Percentiles rank a stretch among this genome's conserved stretches.
These are phyloP conservation scores for Brienomyrus longianalis DNA, from an alignment of 2,113 vertebrate species.

Conservation along the genomic window DNA sequence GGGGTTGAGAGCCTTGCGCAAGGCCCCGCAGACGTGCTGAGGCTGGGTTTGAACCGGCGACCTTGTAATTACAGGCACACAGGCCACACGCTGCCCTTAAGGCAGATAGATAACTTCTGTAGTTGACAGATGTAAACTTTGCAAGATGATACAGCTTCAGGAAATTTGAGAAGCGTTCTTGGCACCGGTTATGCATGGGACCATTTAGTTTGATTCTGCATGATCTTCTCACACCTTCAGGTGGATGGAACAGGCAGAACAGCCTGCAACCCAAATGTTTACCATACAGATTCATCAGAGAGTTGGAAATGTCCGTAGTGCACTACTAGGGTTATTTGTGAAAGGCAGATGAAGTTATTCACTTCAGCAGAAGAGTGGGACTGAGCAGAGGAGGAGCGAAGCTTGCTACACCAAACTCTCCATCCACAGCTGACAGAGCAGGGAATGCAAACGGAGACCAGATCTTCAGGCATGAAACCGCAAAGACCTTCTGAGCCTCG, in stretches of 20 bases:
- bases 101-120: not conserved
- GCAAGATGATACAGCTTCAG: not conserved
- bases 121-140: not conserved
- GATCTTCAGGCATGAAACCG: not conserved
- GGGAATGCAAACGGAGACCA: not conserved
- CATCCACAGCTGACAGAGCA: constrained; percentile 23
- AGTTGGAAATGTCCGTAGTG: not conserved
- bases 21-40: too few relatives aligned
- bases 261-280: not conserved
- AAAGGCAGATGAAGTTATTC: not conserved
- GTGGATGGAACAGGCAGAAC: not conserved
- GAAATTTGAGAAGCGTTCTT: not conserved
- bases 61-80: too few relatives aligned
- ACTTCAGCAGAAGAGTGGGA: not conserved
- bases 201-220: not conserved
- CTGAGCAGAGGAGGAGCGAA: not conserved
- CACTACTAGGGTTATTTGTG: not conserved
- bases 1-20: too few relatives aligned
- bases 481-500: not conserved
- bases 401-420: constrained; percentile 26
- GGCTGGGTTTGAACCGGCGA: too few relatives aligned
- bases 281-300: not conserved
- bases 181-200: not conserved
- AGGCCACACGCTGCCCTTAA: not conserved
- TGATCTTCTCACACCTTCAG: not conserved